These are phyloP conservation scores for Falco berigora DNA, from an alignment of 2,797 vertebrate species.

Conservation along the genomic window DNA sequence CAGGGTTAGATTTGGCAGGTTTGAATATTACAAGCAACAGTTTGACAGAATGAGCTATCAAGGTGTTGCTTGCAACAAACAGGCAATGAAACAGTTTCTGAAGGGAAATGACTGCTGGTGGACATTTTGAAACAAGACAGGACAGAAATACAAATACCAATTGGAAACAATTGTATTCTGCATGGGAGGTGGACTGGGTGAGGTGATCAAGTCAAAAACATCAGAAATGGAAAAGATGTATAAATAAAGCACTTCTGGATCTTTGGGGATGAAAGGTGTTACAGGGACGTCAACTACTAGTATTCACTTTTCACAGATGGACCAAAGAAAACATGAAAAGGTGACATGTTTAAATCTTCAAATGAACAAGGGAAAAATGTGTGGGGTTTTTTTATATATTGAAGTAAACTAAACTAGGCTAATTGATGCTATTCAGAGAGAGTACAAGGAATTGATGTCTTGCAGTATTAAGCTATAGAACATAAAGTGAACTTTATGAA, in stretches of 20 bases:
- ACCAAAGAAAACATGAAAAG: neutral
- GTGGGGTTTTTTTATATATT: neutral
- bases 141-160: neutral
- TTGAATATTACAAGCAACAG: neutral
- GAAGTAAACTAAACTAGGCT: slow-evolving; percentile 2
- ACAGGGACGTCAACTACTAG: neutral
- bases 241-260: neutral
- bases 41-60: neutral
- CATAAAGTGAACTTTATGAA: neutral
- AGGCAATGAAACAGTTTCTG: neutral
- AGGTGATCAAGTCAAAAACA: neutral
- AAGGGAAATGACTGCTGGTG: neutral
- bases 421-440: slow-evolving; percentile 37
- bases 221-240: neutral
- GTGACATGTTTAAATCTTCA: neutral
- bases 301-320: neutral
- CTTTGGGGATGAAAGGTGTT: neutral
- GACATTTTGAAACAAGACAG: neutral
- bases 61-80: neutral
- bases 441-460: neutral
- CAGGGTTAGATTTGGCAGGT: neutral
- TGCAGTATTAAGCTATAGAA: neutral
- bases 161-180: neutral
- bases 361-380: neutral
- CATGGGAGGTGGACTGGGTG: neutral